A percentile compares a stretch with the other conserved stretches of the same genome.
phyloP scores from a whole-genome alignment of 2,797 vertebrate genomes.

The Darevskia mixta region DNA sequence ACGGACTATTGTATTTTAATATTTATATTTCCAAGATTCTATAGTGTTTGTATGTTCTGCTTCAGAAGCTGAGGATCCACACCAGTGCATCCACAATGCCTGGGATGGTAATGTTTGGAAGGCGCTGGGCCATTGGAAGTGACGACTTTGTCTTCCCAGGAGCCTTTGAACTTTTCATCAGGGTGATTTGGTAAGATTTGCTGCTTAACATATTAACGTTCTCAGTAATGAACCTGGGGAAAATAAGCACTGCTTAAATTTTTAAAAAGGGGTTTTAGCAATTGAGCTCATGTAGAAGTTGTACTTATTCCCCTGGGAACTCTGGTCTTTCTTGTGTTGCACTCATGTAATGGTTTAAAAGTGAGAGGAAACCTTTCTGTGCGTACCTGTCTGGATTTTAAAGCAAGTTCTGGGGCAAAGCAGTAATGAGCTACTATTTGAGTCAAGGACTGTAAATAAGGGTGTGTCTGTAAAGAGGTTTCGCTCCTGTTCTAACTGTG shows the following conservation, averaged over 20 bases:
- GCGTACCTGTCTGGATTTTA: neutral
- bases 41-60: neutral
- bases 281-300: neutral
- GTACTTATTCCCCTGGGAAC: neutral
- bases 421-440: neutral
- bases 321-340: neutral
- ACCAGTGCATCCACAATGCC: constrained; percentile 81
- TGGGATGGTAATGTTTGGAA: constrained; percentile 89
- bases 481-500: neutral
- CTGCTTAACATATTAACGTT: neutral
- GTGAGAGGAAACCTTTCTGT: neutral
- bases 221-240: neutral
- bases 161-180: constrained; percentile 86
- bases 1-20: too few relatives aligned
- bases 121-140: constrained; percentile 95
- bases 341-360: neutral
- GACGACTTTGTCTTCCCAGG: constrained; percentile 95
- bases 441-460: neutral
- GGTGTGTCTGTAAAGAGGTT: neutral
- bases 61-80: neutral
- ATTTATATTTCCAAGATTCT: neutral
- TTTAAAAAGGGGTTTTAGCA: neutral
- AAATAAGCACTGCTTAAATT: neutral
- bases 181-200: constrained; percentile 86
- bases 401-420: neutral